Percentiles rank a stretch among this genome's conserved stretches.
These are phyloP conservation scores for Drosophila bocki DNA, from an alignment of 1,140 invertebrate genomes.

Conservation along the genomic window DNA sequence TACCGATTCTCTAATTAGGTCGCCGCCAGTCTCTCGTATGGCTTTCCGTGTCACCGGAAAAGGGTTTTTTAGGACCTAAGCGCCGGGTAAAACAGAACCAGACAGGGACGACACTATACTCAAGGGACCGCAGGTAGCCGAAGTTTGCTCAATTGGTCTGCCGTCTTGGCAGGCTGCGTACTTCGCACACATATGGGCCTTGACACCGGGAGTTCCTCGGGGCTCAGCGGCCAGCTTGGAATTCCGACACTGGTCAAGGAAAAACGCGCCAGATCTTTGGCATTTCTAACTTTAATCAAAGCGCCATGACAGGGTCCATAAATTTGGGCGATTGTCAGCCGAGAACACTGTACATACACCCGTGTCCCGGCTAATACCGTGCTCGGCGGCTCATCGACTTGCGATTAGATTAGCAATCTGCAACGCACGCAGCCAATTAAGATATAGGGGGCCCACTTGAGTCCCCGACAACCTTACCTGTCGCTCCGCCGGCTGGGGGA, in stretches of 20 bases:
- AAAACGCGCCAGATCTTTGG: constrained; percentile 74
- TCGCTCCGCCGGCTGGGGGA: not conserved
- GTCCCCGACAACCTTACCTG: constrained; percentile 34
- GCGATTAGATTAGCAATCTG: constrained; percentile 72
- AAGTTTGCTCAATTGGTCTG: constrained; percentile 70
- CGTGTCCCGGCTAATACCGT: constrained; percentile 16
- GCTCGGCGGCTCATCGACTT: constrained; percentile 22
- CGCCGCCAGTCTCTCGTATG: constrained; percentile 50
- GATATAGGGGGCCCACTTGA: constrained; percentile 56
- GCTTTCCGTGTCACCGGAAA: constrained; percentile 60
- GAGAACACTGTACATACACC: constrained; percentile 6
- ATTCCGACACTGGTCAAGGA: constrained; percentile 41
- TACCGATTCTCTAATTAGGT: constrained; percentile 80
- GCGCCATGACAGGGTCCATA: constrained; percentile 52
- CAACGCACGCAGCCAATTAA: constrained; percentile 52
- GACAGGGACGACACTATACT: not conserved
- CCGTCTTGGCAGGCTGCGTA: not conserved
- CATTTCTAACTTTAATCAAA: constrained; percentile 65
- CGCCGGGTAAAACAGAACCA: constrained; percentile 68
- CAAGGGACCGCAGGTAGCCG: constrained; percentile 48
- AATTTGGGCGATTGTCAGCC: constrained; percentile 43
- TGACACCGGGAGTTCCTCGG: constrained; percentile 71
- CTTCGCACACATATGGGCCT: constrained; percentile 60
- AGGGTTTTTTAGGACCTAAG: constrained; percentile 80
- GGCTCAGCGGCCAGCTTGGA: constrained; percentile 38